These are phyloP conservation scores for Pseudococcus longispinus DNA, from an alignment of 2,888 invertebrate species.

Conservation along the genomic window DNA sequence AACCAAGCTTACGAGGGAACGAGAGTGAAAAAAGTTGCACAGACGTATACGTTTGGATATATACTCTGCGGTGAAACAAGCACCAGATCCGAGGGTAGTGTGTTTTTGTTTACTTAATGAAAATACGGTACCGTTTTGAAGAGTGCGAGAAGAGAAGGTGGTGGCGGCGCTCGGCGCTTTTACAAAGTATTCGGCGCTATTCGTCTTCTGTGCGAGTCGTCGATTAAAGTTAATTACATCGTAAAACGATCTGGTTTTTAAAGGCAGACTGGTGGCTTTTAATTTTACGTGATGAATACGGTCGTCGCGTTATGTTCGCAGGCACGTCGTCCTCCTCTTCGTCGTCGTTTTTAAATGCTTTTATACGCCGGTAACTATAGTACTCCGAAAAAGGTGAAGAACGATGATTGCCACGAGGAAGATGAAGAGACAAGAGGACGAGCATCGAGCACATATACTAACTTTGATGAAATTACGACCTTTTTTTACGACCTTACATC, in stretches of 20 bases:
- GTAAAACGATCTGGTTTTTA: conserved; percentile 24
- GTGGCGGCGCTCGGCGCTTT: background rate
- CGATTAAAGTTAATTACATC: conserved; percentile 45
- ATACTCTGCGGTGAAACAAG: background rate
- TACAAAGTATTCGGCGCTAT: conserved; percentile 27
- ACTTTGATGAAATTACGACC: background rate
- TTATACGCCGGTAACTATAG: background rate
- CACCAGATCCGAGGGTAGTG: background rate
- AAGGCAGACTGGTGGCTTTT: conserved; percentile 32
- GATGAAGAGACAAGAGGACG: background rate
- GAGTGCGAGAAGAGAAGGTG: background rate
- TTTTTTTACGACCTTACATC: conserved; percentile 5
- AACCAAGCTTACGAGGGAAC: background rate
- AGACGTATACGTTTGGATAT: background rate
- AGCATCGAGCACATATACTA: background rate
- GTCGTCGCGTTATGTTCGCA: background rate
- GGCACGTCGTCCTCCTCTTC: background rate
- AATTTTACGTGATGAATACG: conserved; percentile 28
- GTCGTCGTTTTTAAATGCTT: background rate
- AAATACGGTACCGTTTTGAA: background rate
- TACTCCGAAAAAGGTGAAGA: background rate
- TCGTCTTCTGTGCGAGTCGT: conserved; percentile 23
- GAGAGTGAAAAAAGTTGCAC: background rate
- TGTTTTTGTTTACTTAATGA: conserved; percentile 38
- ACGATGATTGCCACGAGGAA: background rate